Evolutionary conservation across 2,113 vertebrate species (phyloP).

Genomic region (Colinus virginianus): DNA sequence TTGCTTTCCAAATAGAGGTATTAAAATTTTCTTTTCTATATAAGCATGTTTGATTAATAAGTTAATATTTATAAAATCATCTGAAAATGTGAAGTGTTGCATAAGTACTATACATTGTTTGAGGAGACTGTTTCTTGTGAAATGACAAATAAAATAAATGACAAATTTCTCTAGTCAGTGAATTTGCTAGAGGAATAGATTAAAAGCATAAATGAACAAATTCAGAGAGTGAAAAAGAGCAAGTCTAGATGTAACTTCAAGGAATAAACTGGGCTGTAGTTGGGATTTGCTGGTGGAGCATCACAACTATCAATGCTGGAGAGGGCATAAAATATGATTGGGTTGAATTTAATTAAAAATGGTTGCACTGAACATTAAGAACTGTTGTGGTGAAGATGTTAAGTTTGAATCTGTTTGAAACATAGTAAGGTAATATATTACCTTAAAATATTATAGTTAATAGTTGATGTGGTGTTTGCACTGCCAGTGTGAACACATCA

Average conservation of each 20-base stretch:
- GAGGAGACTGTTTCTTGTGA: background rate
- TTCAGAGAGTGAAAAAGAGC: background rate
- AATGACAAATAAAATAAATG: conserved; percentile 15
- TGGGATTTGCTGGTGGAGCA: background rate
- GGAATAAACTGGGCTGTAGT: background rate
- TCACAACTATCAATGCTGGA: background rate
- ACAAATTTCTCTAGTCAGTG: conserved; percentile 1
- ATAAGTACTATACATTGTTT: background rate
- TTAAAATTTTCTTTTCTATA: background rate
- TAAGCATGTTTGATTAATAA: conserved; percentile 8
- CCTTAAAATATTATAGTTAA: background rate
- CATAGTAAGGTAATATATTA: background rate
- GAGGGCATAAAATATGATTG: background rate
- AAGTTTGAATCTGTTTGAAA: background rate
- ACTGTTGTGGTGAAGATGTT: background rate
- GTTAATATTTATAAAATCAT: background rate
- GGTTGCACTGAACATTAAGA: background rate
- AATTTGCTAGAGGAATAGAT: background rate
- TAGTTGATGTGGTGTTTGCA: background rate
- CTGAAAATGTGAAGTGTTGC: background rate
- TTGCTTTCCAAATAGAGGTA: background rate
- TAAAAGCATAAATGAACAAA: conserved; percentile 19
- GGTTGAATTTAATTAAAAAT: background rate
- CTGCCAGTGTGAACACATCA: background rate
- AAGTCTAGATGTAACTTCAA: background rate